Base-by-base conservation (phyloP, 2,888 invertebrate genomes). In the Drosophila mimica region DNA sequence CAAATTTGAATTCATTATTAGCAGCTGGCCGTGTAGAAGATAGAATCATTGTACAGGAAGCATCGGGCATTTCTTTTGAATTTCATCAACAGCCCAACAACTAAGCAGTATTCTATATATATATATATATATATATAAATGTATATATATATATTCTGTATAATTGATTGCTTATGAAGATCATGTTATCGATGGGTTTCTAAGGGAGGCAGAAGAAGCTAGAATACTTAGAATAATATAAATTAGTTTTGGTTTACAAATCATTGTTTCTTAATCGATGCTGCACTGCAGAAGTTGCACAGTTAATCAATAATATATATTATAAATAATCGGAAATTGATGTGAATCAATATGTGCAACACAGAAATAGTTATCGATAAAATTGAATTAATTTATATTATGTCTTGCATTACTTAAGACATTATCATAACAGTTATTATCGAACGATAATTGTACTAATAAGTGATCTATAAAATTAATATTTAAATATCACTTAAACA, bases 1-100 rank as follows among this genome's bases (percentile, higher is more conserved):
- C 56, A 59, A 63, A 63, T 74, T 61, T 61, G 74, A 61, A 51
- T 64, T 68, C 63, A 57, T 57, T 62, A 65, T 43, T 57, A 31
- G 20, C 49, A 49, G 31, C 48, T 51, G 11, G 40, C n/a, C 15
- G 25, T 34, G 28, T 49, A 13, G 34, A 34, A 62, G 1, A n/a
- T 11, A 17, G 49, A 40, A 57, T 4, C 8, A 7, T 15, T 38
- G 25, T 28, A 33, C 66, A 58, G 70, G 65, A 74, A 70, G 65
- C 62, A 40, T 30, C 38, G 11, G 2, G 13, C 28, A 49, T 52
- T 52, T 8, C 15, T 13, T 54, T 43, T 40, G 20, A n/a, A 54
- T n/a, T 63, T 25, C 34, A 13, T 25, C 25, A 46, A 3, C 46
- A 13, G 28, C 28, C 17, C 3, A 46, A 25, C 25, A 25, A 2